phyloP scores from a whole-genome alignment of 2,888 invertebrate species.

The Microctonus hyperodae region DNA sequence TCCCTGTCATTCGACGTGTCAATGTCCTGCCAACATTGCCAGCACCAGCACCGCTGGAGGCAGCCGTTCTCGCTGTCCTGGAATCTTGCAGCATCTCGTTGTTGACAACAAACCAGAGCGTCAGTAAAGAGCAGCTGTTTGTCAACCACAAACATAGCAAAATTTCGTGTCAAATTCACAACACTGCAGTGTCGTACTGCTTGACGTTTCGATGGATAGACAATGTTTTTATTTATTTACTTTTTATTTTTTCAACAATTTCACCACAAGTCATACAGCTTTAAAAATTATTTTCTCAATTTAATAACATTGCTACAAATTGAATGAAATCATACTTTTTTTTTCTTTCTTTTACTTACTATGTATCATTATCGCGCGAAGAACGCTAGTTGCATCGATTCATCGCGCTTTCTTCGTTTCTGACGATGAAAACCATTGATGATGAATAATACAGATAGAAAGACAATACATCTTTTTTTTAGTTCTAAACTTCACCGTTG shows the following conservation, averaged over 20 bases:
- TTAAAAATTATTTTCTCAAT: neutral
- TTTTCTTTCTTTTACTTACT: neutral
- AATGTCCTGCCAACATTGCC: slow-evolving; percentile 31
- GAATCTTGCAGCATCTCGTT: slow-evolving; percentile 37
- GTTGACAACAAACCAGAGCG: slow-evolving; percentile 20
- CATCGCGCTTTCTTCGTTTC: slow-evolving; percentile 23
- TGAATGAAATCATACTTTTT: neutral
- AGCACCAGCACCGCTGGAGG: slow-evolving; percentile 26
- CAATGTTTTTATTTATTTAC: too few relatives aligned
- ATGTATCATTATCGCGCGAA: slow-evolving; percentile 28
- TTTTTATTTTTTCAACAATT: neutral
- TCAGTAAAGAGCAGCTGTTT: slow-evolving; percentile 24
- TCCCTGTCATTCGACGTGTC: slow-evolving; percentile 34
- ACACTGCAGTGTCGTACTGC: slow-evolving; percentile 10
- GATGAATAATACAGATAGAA: neutral
- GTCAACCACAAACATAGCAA: slow-evolving; percentile 31
- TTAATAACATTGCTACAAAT: neutral
- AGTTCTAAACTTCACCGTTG: neutral
- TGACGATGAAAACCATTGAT: slow-evolving; percentile 16
- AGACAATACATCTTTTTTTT: neutral
- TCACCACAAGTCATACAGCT: neutral
- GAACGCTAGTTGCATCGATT: slow-evolving; percentile 30
- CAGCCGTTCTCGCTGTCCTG: slow-evolving; percentile 28
- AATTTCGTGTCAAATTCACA: slow-evolving; percentile 9
- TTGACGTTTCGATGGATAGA: slow-evolving; percentile 14